Evolutionary conservation across 2,888 invertebrate genomes (phyloP).

Genomic region (Aromia moschata): DNA sequence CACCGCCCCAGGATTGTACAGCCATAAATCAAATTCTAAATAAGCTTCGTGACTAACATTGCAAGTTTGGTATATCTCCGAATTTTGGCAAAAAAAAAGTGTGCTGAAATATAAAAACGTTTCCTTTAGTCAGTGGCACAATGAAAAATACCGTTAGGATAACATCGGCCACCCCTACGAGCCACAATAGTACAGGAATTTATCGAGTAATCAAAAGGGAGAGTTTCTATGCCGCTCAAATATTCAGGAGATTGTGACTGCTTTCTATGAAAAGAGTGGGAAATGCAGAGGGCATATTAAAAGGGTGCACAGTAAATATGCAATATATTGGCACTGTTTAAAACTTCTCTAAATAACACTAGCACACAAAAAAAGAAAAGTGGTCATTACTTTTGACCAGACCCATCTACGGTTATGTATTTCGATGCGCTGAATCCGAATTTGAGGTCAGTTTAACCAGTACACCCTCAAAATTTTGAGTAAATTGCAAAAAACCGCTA

Average conservation of each 20-base stretch:
- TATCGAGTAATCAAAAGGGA: not conserved
- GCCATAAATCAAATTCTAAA: conserved; percentile 23
- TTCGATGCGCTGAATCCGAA: no score
- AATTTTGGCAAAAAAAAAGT: conserved; percentile 2
- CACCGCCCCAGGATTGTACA: conserved; percentile 12
- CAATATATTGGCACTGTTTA: no score
- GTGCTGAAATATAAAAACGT: not conserved
- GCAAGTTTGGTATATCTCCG: conserved; percentile 1
- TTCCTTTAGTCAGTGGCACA: no score
- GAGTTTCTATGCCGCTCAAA: not conserved
- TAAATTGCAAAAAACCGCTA: no score
- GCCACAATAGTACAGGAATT: not conserved
- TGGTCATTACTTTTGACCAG: no score
- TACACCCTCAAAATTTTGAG: no score
- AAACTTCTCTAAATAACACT: no score
- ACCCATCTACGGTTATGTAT: no score
- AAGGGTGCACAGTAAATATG: no score
- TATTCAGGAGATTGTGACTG: not conserved
- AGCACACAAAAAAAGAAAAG: no score
- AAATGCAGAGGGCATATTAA: no score
- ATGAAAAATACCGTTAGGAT: not conserved
- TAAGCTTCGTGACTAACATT: conserved; percentile 16
- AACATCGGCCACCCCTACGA: not conserved
- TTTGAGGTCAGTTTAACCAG: no score
- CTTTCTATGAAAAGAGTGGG: not conserved